Conservation (phyloP, 2,888 invertebrate genomes). For the Lepidochitona cinerea region DNA sequence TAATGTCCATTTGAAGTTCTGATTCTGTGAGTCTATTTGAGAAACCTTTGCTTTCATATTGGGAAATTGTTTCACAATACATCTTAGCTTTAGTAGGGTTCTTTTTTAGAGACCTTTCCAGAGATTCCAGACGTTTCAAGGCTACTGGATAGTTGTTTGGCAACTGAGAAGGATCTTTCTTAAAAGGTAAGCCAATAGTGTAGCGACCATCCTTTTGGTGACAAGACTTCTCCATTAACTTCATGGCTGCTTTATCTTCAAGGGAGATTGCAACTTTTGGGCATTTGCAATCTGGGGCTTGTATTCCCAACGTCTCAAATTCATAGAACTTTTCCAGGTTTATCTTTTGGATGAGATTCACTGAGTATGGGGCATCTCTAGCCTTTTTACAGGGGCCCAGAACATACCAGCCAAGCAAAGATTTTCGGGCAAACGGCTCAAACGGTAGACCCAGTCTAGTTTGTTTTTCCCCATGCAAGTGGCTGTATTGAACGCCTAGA, state of each 20-base stretch:
- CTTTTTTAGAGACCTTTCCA: constrained; percentile 9
- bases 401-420: background rate
- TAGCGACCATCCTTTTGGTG: background rate
- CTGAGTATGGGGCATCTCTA: background rate
- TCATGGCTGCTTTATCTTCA: background rate
- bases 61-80: no score
- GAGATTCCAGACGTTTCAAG: constrained; percentile 4
- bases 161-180: background rate
- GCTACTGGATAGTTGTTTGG: constrained; percentile 13
- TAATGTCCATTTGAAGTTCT: no score
- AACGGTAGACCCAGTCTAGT: background rate
- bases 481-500: constrained; percentile 17
- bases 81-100: no score
- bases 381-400: background rate
- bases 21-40: no score
- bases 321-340: background rate
- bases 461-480: constrained; percentile 9
- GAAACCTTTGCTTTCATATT: no score
- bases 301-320: background rate
- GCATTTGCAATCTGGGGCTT: background rate
- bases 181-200: background rate
- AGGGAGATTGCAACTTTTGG: background rate
- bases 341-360: background rate
- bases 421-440: background rate
- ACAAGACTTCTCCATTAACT: background rate